Base-by-base conservation (phyloP, 2,888 invertebrate species). In the Nomada fucata region DNA sequence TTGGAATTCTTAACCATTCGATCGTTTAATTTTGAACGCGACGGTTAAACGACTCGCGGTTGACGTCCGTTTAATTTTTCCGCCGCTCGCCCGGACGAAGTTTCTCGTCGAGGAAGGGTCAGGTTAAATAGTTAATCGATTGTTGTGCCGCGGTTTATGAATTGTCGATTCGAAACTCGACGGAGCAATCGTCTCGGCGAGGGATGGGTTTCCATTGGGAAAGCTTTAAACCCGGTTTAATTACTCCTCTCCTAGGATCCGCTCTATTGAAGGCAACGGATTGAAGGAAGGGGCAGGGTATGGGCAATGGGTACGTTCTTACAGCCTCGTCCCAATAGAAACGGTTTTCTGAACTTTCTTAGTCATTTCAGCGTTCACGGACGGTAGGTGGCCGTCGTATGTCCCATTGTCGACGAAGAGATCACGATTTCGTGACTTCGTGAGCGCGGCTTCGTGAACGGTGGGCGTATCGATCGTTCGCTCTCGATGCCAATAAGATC, bases 401-500 rank as follows among this genome's bases (percentile, higher is more conserved):
- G 88, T 86, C 74, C 79, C 78, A 87, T 85, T 85, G 87, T 87
- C 88, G 84, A 82, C 59, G 80, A 81, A 76, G 74, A 76, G 84
- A 86, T 88, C 88, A 88, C 88, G 88, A 88, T 88, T 83, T 88
- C 88, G 88, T 88, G 88, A 88, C 88, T 88, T 88, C 81, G 88
- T 85, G 85, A 87, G 83, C 79, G 79, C 67, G 83, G 77, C 82
- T 69, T 77, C 88, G 88, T 86, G 84, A 88, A 85, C 87, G 88
- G 83, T 85, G 81, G 84, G 88, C 86, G 87, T 88, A 88, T 87
- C 86, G 88, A 88, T 88, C 85, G 83, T 59, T 77, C 72, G 69
- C 76, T 20, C 83, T 63, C 87, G 87, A 88, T 87, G 88, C 88
- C 89, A 90, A 90, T 90, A 90, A 90, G 90, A 90, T 90, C 85